Percentiles rank a stretch among this genome's conserved stretches.
Conservation (phyloP, 2,888 invertebrate genomes). For the Diarsia mendica region DNA sequence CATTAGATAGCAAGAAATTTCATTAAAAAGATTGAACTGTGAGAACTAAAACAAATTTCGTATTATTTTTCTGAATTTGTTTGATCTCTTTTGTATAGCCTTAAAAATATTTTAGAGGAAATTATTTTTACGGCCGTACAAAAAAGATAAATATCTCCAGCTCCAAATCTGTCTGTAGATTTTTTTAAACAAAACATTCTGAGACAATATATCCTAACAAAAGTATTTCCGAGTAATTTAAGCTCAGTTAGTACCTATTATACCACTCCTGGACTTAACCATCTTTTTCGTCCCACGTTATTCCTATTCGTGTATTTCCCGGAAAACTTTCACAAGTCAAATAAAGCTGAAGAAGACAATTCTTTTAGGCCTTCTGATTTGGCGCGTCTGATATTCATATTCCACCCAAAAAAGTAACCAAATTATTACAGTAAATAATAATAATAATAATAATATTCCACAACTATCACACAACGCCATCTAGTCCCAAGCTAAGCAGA, state of each 20-base stretch:
- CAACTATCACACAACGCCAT: no score
- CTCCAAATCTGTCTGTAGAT: background rate
- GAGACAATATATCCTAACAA: background rate
- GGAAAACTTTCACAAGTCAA: background rate
- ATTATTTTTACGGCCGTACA: background rate
- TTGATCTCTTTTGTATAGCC: no score
- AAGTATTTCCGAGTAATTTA: background rate
- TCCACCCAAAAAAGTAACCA: no score
- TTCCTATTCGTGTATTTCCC: background rate
- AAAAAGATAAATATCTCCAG: background rate
- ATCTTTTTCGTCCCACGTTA: background rate
- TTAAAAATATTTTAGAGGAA: no score
- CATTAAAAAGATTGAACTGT: background rate
- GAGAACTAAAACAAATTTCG: background rate
- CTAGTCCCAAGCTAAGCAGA: no score
- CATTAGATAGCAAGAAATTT: background rate
- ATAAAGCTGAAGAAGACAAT: background rate
- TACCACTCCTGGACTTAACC: background rate
- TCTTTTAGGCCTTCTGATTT: no score
- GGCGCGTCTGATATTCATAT: no score
- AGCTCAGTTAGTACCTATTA: background rate
- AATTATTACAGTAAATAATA: no score
- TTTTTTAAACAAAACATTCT: background rate
- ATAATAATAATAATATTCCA: no score
- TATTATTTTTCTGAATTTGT: background rate